Percentiles rank a stretch among this genome's conserved stretches.
These are phyloP conservation scores for Tautogolabrus adspersus DNA, from an alignment of 2,113 vertebrate species.

Conservation along the genomic window DNA sequence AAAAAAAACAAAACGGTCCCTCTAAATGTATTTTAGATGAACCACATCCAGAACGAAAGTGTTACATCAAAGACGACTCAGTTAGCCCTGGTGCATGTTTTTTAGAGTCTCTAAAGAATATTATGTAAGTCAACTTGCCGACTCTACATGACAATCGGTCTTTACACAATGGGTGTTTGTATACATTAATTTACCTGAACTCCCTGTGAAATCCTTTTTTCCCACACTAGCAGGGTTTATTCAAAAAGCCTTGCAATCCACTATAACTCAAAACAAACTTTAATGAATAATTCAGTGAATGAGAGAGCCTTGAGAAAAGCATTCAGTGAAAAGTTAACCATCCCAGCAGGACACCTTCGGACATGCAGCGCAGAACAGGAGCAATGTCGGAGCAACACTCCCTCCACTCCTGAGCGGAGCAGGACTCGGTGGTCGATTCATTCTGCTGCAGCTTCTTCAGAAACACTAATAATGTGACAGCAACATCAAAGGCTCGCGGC, in stretches of 20 bases:
- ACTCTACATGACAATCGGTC: too few relatives aligned
- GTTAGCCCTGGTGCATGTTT: too few relatives aligned
- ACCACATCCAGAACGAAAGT: too few relatives aligned
- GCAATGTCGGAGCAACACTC: conserved; percentile 33
- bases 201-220: background rate
- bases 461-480: conserved; percentile 77
- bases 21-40: too few relatives aligned
- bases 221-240: background rate
- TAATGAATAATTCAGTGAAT: conserved; percentile 60
- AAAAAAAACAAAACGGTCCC: too few relatives aligned
- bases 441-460: conserved; percentile 71
- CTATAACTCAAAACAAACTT: conserved; percentile 46
- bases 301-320: conserved; percentile 37
- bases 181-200: background rate
- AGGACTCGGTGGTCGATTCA: conserved; percentile 51
- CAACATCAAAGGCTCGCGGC: conserved; percentile 77
- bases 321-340: conserved; percentile 48
- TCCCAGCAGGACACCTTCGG: conserved; percentile 47
- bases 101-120: too few relatives aligned
- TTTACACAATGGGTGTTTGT: background rate
- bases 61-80: too few relatives aligned
- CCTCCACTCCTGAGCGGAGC: conserved; percentile 48
- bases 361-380: conserved; percentile 65
- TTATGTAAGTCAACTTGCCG: too few relatives aligned
- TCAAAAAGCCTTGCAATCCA: conserved; percentile 35